Evolutionary conservation across 2,888 invertebrate species (phyloP).

Genomic region (Fragum fragum): DNA sequence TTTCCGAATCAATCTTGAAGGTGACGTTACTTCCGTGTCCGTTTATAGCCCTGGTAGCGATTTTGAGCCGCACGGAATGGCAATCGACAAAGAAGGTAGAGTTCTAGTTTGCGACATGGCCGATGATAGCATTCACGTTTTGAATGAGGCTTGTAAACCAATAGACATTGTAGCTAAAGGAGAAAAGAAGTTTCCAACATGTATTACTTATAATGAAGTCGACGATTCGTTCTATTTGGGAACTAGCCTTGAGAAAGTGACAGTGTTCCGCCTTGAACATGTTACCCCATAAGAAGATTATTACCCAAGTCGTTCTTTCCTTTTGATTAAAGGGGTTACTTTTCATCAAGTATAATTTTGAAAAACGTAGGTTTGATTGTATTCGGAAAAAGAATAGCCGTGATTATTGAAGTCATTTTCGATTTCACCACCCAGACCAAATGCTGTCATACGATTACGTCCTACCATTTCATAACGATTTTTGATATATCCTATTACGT

Average conservation of each 20-base stretch:
- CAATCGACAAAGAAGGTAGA: conserved; percentile 1
- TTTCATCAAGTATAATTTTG: too few species aligned
- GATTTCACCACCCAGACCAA: too few species aligned
- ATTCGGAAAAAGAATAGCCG: too few species aligned
- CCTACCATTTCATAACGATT: too few species aligned
- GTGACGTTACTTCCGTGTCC: conserved; percentile 20
- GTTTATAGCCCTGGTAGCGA: background rate
- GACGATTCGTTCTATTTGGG: conserved; percentile 7
- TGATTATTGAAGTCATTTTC: too few species aligned
- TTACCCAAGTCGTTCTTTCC: too few species aligned
- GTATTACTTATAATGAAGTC: background rate
- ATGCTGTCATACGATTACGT: too few species aligned
- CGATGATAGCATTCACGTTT: background rate
- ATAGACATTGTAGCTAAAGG: conserved; percentile 1
- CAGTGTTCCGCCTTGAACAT: background rate
- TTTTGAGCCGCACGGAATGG: conserved; percentile 12
- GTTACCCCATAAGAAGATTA: background rate
- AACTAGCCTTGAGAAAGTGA: conserved; percentile 2
- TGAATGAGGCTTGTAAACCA: background rate
- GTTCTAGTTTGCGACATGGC: conserved; percentile 11
- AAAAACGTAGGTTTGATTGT: too few species aligned
- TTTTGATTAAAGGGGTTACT: too few species aligned
- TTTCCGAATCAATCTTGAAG: background rate
- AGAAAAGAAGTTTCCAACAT: conserved; percentile 17
- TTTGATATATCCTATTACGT: too few species aligned